Conservation (phyloP, 2,113 vertebrate species). For the Blennius ocellaris region DNA sequence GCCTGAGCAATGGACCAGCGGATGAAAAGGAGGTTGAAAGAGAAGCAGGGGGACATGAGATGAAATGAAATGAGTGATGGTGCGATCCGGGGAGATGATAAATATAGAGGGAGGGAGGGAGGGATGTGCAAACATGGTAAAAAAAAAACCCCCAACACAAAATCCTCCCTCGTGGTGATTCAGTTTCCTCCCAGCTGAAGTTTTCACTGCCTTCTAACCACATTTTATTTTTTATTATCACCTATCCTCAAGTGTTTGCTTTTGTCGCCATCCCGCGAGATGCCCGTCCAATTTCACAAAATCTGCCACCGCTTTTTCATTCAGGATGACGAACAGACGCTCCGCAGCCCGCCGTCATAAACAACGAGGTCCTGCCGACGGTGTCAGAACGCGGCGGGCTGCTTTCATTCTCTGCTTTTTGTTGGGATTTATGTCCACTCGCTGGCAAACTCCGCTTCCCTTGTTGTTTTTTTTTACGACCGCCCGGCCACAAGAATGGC, state of each 20-base stretch:
- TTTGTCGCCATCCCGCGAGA: constrained; percentile 26
- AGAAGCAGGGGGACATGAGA: constrained; percentile 7
- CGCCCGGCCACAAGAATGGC: constrained; percentile 35
- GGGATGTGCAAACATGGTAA: background rate
- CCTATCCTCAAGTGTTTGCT: constrained; percentile 9
- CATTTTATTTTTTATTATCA: constrained; percentile 36
- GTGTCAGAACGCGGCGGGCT: constrained; percentile 45
- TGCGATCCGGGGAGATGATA: background rate
- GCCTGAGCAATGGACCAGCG: too few species aligned
- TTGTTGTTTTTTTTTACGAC: constrained; percentile 63
- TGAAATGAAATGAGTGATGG: constrained; percentile 1
- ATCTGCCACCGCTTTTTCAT: constrained; percentile 17
- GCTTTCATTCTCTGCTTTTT: constrained; percentile 43
- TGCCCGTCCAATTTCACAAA: constrained; percentile 35
- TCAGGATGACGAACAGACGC: constrained; percentile 29
- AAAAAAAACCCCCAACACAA: constrained; percentile 4
- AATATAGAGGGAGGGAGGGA: background rate
- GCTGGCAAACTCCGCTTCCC: constrained; percentile 46
- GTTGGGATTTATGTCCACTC: constrained; percentile 55
- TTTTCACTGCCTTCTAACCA: constrained; percentile 16
- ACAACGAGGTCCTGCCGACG: constrained; percentile 43
- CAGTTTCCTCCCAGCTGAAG: background rate
- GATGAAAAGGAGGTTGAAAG: background rate
- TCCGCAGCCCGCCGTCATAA: constrained; percentile 25
- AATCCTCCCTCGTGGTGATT: constrained; percentile 4